These are phyloP conservation scores for Loxodonta africana DNA, from an alignment of 2,113 vertebrate species.

Conservation along the genomic window DNA sequence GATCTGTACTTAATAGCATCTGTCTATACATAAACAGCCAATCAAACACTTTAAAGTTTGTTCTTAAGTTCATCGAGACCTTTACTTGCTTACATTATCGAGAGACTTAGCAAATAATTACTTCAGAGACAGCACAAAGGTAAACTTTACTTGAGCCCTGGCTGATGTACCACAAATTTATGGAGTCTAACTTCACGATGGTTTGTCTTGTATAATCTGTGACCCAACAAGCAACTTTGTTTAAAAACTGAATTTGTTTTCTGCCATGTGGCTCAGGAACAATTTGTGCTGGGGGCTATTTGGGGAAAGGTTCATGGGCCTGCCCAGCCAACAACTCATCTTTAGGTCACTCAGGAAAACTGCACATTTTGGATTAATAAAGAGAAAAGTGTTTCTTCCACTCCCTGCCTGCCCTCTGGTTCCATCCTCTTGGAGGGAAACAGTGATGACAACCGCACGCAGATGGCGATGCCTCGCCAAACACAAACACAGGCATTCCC, in stretches of 20 bases:
- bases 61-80: slow-evolving; percentile 14
- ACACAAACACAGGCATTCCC: not conserved
- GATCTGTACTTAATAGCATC: not conserved
- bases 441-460: not conserved
- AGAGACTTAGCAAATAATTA: slow-evolving; percentile 39
- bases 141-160: not conserved
- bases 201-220: not conserved
- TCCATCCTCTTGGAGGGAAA: not conserved
- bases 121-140: slow-evolving; percentile 37
- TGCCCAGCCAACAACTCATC: not conserved
- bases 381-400: slow-evolving; percentile 48
- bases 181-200: not conserved
- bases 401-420: not conserved
- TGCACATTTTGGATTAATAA: slow-evolving; percentile 43
- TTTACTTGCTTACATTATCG: slow-evolving; percentile 16
- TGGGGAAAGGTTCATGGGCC: not conserved
- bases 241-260: slow-evolving; percentile 44
- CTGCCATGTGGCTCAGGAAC: slow-evolving; percentile 54
- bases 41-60: not conserved
- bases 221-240: slow-evolving; percentile 36
- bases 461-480: not conserved
- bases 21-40: slow-evolving; percentile 45
- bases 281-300: slow-evolving; percentile 5
- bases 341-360: slow-evolving; percentile 23
- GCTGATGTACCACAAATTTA: slow-evolving; percentile 20